Conservation (phyloP, 2,797 vertebrate genomes). For the Cynopterus sphinx region DNA sequence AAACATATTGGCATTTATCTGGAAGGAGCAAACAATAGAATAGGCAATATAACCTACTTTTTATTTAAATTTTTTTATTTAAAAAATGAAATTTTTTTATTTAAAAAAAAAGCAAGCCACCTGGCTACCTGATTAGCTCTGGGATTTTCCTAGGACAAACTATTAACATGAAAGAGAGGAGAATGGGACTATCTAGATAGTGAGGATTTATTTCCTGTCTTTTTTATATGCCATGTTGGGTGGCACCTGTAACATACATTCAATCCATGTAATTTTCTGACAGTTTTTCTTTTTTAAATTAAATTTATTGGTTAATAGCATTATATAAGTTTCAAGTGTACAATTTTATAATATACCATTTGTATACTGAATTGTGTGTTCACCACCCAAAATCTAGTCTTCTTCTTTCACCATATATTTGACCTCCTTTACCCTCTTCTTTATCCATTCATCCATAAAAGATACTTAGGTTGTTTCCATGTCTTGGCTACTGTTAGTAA, state of each 20-base stretch:
- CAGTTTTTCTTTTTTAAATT: not conserved
- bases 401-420: not conserved
- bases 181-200: not conserved
- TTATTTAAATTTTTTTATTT: not conserved
- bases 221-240: not conserved
- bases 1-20: not conserved
- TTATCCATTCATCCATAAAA: not conserved
- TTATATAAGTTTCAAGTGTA: not conserved
- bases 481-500: not conserved
- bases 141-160: not conserved
- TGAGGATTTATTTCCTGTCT: not conserved
- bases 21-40: not conserved
- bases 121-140: not conserved
- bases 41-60: not conserved
- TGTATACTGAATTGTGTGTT: not conserved
- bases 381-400: not conserved
- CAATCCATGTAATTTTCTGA: not conserved
- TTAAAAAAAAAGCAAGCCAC: not conserved
- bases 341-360: not conserved
- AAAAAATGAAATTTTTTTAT: not conserved
- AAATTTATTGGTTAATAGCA: not conserved
- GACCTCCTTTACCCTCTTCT: not conserved
- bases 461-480: not conserved
- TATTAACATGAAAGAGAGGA: not conserved
- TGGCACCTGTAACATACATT: not conserved